phyloP scores from a whole-genome alignment of 2,888 invertebrate genomes.

The Cinara cedri region DNA sequence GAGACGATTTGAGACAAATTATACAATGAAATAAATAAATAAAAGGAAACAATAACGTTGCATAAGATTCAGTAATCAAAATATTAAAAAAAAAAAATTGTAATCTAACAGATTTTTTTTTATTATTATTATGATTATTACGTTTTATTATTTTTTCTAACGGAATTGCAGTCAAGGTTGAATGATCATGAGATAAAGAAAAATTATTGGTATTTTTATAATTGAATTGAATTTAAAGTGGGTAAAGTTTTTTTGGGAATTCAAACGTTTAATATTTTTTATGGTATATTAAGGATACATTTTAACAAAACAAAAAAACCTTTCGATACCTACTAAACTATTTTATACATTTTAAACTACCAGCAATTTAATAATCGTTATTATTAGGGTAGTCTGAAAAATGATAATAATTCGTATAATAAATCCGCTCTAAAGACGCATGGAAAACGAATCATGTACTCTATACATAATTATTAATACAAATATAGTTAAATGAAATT shows the following conservation, averaged over 20 bases:
- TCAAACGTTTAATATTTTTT: not conserved
- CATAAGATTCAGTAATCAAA: not conserved
- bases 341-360: too few relatives aligned
- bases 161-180: constrained; percentile 27
- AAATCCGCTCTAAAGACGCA: too few relatives aligned
- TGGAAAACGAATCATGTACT: too few relatives aligned
- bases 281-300: not conserved
- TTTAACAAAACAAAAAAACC: too few relatives aligned
- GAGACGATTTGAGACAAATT: constrained; percentile 20
- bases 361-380: too few relatives aligned
- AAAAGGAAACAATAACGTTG: constrained; percentile 25
- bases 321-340: too few relatives aligned
- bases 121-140: not conserved
- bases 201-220: constrained; percentile 15
- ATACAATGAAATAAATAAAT: constrained; percentile 13
- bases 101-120: constrained; percentile 1
- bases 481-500: too few relatives aligned
- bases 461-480: too few relatives aligned
- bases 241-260: not conserved
- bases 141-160: too few relatives aligned
- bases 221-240: not conserved
- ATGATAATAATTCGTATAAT: too few relatives aligned
- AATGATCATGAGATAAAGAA: constrained; percentile 22
- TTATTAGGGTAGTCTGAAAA: too few relatives aligned
- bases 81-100: constrained; percentile 24